phyloP scores from a whole-genome alignment of 2,888 invertebrate species.

The Cephonodes hylas region DNA sequence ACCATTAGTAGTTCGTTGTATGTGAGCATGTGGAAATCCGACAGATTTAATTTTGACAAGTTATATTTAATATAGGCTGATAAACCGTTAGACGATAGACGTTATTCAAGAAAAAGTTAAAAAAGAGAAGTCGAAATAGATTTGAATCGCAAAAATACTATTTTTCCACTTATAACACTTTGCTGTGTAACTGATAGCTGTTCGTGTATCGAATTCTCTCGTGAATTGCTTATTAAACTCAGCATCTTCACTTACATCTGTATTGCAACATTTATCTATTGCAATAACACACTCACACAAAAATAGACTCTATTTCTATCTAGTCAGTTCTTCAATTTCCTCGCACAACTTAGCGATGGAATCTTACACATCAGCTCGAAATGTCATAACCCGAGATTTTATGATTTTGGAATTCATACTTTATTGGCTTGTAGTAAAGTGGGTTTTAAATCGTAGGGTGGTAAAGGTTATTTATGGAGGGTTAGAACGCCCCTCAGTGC shows the following conservation, averaged over 20 bases:
- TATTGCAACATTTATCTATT: slow-evolving; percentile 68
- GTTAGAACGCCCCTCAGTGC: slow-evolving; percentile 51
- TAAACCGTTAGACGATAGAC: too few relatives aligned
- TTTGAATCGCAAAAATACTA: neutral
- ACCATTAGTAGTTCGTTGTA: too few relatives aligned
- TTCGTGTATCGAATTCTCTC: slow-evolving; percentile 12
- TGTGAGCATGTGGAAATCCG: too few relatives aligned
- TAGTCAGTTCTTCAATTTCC: slow-evolving; percentile 28
- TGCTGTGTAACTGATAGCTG: slow-evolving; percentile 25
- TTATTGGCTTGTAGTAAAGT: slow-evolving; percentile 12
- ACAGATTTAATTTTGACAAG: too few relatives aligned
- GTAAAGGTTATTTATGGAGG: slow-evolving; percentile 54
- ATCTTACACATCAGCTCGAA: slow-evolving; percentile 13
- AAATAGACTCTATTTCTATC: slow-evolving; percentile 31
- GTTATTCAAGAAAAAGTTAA: too few relatives aligned
- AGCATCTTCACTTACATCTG: slow-evolving; percentile 50
- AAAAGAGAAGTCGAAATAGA: neutral
- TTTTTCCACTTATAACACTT: slow-evolving; percentile 21
- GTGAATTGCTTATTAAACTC: slow-evolving; percentile 6
- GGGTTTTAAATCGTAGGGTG: slow-evolving; percentile 32
- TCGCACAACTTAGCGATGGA: slow-evolving; percentile 14
- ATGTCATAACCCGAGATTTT: slow-evolving; percentile 8
- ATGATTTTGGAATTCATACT: slow-evolving; percentile 17
- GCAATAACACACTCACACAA: slow-evolving; percentile 29
- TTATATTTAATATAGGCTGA: too few relatives aligned